These are phyloP conservation scores for Cosmia pyralina DNA, from an alignment of 2,888 invertebrate species.

Conservation along the genomic window DNA sequence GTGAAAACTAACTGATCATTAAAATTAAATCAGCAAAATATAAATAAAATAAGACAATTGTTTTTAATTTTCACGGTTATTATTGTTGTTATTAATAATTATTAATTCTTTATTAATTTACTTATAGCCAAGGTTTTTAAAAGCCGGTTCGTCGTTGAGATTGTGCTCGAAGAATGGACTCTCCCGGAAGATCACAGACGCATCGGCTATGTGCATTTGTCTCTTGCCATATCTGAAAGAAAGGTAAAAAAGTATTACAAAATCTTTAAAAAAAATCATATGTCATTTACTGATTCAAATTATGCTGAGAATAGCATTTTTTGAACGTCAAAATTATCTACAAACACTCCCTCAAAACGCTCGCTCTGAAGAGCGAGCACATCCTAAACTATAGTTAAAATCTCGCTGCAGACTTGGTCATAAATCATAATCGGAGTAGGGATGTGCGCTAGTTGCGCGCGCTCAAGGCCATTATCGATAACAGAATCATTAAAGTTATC, in stretches of 20 bases:
- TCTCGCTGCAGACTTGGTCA: no score
- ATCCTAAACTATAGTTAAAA: no score
- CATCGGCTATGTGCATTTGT: slow-evolving; percentile 87
- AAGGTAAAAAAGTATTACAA: slow-evolving; percentile 48
- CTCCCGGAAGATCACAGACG: slow-evolving; percentile 85
- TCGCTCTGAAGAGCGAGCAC: no score
- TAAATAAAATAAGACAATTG: slow-evolving; percentile 20
- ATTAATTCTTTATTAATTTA: slow-evolving; percentile 67
- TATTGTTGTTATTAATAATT: slow-evolving; percentile 38
- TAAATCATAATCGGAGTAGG: no score
- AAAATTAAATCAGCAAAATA: slow-evolving; percentile 6
- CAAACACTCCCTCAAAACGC: no score
- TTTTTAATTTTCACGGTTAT: slow-evolving; percentile 44
- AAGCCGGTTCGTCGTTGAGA: slow-evolving; percentile 78
- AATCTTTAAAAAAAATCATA: no score
- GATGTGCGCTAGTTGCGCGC: no score
- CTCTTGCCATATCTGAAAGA: slow-evolving; percentile 86
- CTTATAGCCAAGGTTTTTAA: slow-evolving; percentile 82
- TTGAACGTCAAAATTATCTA: no score
- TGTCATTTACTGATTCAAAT: no score
- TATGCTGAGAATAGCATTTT: no score
- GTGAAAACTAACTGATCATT: background rate
- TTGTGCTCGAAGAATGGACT: slow-evolving; percentile 82
- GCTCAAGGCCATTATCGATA: no score
- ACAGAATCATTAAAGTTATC: no score